Conservation (phyloP, 2,888 invertebrate species). For the Altica lythri region DNA sequence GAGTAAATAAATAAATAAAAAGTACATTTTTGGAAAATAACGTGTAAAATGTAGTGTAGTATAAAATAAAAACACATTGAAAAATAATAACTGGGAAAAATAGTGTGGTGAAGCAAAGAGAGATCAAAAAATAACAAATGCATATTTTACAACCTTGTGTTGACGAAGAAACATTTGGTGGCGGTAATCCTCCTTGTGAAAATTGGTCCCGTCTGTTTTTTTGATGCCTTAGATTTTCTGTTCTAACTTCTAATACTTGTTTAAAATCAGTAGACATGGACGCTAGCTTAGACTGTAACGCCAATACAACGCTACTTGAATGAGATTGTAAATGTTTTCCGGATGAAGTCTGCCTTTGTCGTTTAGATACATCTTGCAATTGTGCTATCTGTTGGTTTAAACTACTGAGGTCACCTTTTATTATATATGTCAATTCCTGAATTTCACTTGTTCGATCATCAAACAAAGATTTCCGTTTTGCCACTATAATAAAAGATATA, state of each 20-base stretch:
- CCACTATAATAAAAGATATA: too few relatives aligned
- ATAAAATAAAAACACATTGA: too few relatives aligned
- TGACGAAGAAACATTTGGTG: slow-evolving; percentile 56
- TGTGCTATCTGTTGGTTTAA: slow-evolving; percentile 97
- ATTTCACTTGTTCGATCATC: slow-evolving; percentile 96
- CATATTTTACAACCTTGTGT: slow-evolving; percentile 56
- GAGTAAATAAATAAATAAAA: too few relatives aligned
- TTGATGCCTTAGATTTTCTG: slow-evolving; percentile 96
- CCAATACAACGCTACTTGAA: slow-evolving; percentile 90
- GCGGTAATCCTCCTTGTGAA: slow-evolving; percentile 71
- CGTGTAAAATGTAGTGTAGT: too few relatives aligned
- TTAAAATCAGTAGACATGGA: slow-evolving; percentile 98
- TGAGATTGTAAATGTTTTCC: slow-evolving; percentile 86
- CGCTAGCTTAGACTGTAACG: slow-evolving; percentile 91
- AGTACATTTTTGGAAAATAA: too few relatives aligned
- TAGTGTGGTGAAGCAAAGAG: too few relatives aligned
- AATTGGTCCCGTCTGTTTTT: slow-evolving; percentile 92
- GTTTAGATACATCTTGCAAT: slow-evolving; percentile 79
- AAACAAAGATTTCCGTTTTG: slow-evolving; percentile 96
- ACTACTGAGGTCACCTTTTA: slow-evolving; percentile 93
- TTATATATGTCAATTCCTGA: slow-evolving; percentile 95
- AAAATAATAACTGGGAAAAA: too few relatives aligned
- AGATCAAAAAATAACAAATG: too few relatives aligned
- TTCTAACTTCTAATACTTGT: slow-evolving; percentile 94
- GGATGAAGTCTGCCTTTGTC: slow-evolving; percentile 65